These are phyloP conservation scores for Bedellia somnulentella DNA, from an alignment of 2,888 invertebrate genomes.

Conservation along the genomic window DNA sequence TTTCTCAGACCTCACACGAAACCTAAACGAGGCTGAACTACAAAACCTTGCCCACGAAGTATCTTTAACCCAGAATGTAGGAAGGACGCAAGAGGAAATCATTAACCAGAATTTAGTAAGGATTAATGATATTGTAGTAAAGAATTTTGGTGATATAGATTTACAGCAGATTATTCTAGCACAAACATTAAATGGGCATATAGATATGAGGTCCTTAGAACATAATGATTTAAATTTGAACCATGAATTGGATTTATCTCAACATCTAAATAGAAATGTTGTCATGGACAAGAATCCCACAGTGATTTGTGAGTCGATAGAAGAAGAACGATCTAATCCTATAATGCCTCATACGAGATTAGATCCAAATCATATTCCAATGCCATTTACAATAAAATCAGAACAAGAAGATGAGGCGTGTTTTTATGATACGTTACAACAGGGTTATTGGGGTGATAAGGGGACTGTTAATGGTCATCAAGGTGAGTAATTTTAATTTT, in stretches of 20 bases:
- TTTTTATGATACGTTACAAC: conserved; percentile 36
- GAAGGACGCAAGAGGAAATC: too few relatives aligned
- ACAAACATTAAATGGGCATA: conserved; percentile 10
- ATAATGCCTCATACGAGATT: too few relatives aligned
- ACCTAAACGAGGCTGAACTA: too few relatives aligned
- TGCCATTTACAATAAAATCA: conserved; percentile 43
- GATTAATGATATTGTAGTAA: too few relatives aligned
- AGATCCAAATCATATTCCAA: conserved; percentile 26
- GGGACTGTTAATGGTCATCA: conserved; percentile 22
- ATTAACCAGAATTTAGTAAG: too few relatives aligned
- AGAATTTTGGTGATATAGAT: conserved; percentile 1
- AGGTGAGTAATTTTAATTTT: conserved; percentile 22
- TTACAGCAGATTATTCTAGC: conserved; percentile 2
- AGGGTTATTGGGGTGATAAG: conserved; percentile 17
- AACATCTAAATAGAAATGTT: conserved; percentile 23
- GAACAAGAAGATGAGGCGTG: conserved; percentile 47
- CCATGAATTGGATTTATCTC: conserved; percentile 15
- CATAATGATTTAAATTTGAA: background rate
- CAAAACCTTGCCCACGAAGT: too few relatives aligned
- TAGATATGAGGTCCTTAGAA: conserved; percentile 15
- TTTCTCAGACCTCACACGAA: conserved; percentile 40
- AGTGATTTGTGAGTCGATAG: too few relatives aligned
- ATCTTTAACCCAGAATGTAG: too few relatives aligned
- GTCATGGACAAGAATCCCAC: conserved; percentile 24
- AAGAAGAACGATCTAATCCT: conserved; percentile 18